These are phyloP conservation scores for Alectura lathami DNA, from an alignment of 2,113 vertebrate genomes.

Conservation along the genomic window DNA sequence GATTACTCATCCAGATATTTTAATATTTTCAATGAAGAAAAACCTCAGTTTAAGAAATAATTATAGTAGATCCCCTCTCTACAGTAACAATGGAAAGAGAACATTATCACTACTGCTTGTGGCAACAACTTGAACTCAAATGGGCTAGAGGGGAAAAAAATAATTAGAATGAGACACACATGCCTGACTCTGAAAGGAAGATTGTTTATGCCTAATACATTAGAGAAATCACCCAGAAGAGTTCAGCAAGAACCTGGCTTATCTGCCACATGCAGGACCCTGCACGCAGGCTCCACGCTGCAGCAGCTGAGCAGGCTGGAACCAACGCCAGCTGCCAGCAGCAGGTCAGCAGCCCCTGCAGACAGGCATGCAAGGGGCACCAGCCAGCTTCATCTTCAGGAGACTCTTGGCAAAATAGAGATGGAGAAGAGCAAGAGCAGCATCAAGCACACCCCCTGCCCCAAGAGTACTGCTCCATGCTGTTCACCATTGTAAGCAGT, in stretches of 20 bases:
- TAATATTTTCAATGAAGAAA: not conserved
- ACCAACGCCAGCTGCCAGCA: not conserved
- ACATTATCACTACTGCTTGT: not conserved
- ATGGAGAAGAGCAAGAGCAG: not conserved
- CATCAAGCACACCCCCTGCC: not conserved
- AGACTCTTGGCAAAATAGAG: not conserved
- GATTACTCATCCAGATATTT: not conserved
- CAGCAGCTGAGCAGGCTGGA: not conserved
- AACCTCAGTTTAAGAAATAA: not conserved
- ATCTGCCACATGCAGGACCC: not conserved
- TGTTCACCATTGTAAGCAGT: too few relatives aligned
- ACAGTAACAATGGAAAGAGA: not conserved
- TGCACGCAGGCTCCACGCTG: not conserved
- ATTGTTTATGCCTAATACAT: not conserved
- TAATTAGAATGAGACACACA: conserved; percentile 11
- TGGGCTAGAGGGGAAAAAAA: not conserved
- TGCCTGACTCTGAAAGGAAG: conserved; percentile 5
- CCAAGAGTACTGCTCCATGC: fast-evolving
- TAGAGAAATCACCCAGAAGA: conserved; percentile 6
- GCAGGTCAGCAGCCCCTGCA: not conserved
- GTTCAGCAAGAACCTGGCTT: not conserved
- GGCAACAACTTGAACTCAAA: conserved; percentile 35
- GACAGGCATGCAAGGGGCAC: not conserved
- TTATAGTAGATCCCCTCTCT: not conserved
- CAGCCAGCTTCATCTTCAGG: not conserved